Percentiles rank a stretch among this genome's conserved stretches.
Evolutionary conservation across 2,797 vertebrate species (phyloP).

Genomic region (Mormyrops boulengeri): DNA sequence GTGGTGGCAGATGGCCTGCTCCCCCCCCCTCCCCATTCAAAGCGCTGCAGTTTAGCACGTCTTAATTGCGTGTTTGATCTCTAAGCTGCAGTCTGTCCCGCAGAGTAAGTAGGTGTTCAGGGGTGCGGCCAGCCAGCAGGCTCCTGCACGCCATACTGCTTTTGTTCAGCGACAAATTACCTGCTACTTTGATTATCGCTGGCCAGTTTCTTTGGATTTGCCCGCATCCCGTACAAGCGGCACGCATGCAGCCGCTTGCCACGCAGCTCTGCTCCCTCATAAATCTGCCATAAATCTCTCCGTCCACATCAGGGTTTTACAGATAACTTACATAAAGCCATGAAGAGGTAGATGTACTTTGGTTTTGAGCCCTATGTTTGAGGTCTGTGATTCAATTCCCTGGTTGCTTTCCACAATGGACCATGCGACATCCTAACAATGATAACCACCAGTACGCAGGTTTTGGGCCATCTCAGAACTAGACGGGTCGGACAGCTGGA

Average conservation of each 20-base stretch:
- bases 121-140: slow-evolving; percentile 51
- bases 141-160: slow-evolving; percentile 42
- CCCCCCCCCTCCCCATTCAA: slow-evolving; percentile 50
- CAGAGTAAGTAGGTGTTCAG: slow-evolving; percentile 56
- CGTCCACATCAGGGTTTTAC: slow-evolving; percentile 23
- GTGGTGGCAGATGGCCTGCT: slow-evolving; percentile 61
- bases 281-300: slow-evolving; percentile 52
- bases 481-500: not conserved
- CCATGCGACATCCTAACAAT: not conserved
- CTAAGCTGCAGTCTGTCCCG: slow-evolving; percentile 60
- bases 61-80: slow-evolving; percentile 66
- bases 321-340: slow-evolving; percentile 29
- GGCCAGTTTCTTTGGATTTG: slow-evolving; percentile 37
- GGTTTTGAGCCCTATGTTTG: not conserved
- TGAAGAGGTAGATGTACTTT: not conserved
- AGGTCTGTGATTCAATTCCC: not conserved
- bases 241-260: slow-evolving; percentile 41
- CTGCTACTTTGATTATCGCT: slow-evolving; percentile 51
- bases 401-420: not conserved
- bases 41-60: slow-evolving; percentile 60
- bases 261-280: slow-evolving; percentile 46
- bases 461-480: not conserved
- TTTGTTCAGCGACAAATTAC: slow-evolving; percentile 45
- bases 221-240: slow-evolving; percentile 18
- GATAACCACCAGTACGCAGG: not conserved